A percentile compares a stretch with the other conserved stretches of the same genome.
Evolutionary conservation across 2,797 vertebrate genomes (phyloP).

Genomic region (Acrocephalus scirpaceus): DNA sequence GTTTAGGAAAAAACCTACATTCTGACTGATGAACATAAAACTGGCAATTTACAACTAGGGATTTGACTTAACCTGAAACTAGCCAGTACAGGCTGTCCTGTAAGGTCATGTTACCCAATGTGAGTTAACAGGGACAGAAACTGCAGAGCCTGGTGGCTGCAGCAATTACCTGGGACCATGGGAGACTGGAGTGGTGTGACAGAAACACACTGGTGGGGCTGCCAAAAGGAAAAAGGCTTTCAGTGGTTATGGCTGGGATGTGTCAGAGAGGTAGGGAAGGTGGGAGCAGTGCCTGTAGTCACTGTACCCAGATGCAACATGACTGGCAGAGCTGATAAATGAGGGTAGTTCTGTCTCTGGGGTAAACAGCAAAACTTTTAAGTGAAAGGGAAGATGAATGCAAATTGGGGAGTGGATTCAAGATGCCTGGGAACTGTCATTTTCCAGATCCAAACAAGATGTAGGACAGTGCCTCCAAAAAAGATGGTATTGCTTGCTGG

Average conservation of each 20-base stretch:
- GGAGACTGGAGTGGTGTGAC: neutral
- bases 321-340: neutral
- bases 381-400: neutral
- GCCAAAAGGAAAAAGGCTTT: neutral
- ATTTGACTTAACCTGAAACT: neutral
- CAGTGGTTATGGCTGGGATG: neutral
- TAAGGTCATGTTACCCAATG: accelerated
- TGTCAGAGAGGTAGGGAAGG: neutral
- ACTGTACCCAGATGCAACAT: too few relatives aligned
- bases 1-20: neutral
- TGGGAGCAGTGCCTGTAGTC: neutral
- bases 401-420: neutral
- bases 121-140: neutral
- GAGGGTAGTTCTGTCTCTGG: neutral
- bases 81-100: neutral
- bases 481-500: neutral
- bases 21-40: neutral
- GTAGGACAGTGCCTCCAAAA: neutral
- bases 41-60: neutral
- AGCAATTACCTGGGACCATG: neutral
- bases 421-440: neutral
- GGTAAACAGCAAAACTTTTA: neutral
- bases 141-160: neutral
- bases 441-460: neutral
- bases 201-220: neutral